Percentiles rank a stretch among this genome's conserved stretches.
phyloP scores from a whole-genome alignment of 1,140 invertebrate species.

The Drosophila nigromelanica region DNA sequence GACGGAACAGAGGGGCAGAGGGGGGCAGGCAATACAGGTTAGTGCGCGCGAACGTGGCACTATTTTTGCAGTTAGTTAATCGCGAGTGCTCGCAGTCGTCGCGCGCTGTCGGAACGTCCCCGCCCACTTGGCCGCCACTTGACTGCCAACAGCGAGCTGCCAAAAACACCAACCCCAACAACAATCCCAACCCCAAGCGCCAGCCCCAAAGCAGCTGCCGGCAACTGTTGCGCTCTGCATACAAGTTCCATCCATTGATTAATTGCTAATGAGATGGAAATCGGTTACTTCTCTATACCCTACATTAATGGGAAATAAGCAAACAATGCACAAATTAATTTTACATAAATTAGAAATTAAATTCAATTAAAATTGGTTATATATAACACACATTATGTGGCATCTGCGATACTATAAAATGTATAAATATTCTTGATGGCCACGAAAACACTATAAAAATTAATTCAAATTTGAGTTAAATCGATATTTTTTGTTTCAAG shows the following conservation, averaged over 20 bases:
- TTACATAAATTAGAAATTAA: too few relatives aligned
- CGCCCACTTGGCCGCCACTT: slow-evolving; percentile 3
- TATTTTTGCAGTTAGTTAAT: not conserved
- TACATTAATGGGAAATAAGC: not conserved
- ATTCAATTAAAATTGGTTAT: too few relatives aligned
- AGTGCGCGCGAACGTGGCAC: not conserved
- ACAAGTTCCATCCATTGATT: not conserved
- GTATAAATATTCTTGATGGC: too few relatives aligned
- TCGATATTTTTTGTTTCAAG: too few relatives aligned
- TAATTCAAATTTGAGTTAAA: too few relatives aligned
- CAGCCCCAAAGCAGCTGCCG: too few relatives aligned
- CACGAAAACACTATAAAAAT: too few relatives aligned
- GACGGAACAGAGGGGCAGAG: not conserved
- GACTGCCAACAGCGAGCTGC: not conserved
- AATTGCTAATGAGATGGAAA: slow-evolving; percentile 10
- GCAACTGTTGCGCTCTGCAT: not conserved
- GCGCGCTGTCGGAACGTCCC: not conserved
- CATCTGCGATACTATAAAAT: too few relatives aligned
- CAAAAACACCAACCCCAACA: too few relatives aligned
- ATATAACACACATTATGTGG: too few relatives aligned
- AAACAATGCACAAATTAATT: too few relatives aligned
- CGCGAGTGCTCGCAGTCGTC: not conserved
- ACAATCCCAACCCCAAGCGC: too few relatives aligned
- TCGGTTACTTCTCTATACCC: not conserved
- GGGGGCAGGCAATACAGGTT: not conserved